These are phyloP conservation scores for Drosophila lowei DNA, from an alignment of 1,140 invertebrate species.

Conservation along the genomic window DNA sequence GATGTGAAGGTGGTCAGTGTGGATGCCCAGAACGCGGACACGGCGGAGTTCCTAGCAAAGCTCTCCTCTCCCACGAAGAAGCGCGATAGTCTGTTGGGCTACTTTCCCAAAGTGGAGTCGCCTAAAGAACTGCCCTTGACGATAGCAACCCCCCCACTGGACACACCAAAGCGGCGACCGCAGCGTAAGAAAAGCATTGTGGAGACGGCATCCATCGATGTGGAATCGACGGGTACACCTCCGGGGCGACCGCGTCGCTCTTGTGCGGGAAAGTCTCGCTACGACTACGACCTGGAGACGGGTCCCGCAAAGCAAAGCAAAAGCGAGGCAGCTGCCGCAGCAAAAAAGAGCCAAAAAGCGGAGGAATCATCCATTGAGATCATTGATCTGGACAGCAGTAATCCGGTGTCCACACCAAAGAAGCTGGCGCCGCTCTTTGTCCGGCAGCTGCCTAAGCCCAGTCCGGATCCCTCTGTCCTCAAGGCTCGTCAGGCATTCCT, in stretches of 20 bases:
- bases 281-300: slow-evolving; percentile 70
- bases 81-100: slow-evolving; percentile 85
- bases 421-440: slow-evolving; percentile 87
- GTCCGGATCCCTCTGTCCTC: slow-evolving; percentile 83
- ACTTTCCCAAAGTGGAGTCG: slow-evolving; percentile 83
- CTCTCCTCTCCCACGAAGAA: slow-evolving; percentile 85
- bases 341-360: not conserved
- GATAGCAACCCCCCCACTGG: slow-evolving; percentile 26
- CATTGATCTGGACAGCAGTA: slow-evolving; percentile 67
- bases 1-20: slow-evolving; percentile 5
- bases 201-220: slow-evolving; percentile 7
- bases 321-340: not conserved
- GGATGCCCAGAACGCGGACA: slow-evolving; percentile 18
- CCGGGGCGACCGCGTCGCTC: slow-evolving; percentile 68
- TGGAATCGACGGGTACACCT: slow-evolving; percentile 31
- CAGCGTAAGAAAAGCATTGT: slow-evolving; percentile 20
- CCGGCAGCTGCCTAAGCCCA: slow-evolving; percentile 83
- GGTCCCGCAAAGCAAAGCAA: slow-evolving; percentile 57
- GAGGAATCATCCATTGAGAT: slow-evolving; percentile 42
- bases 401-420: slow-evolving; percentile 53
- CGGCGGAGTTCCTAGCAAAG: slow-evolving; percentile 69
- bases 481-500: slow-evolving; percentile 86
- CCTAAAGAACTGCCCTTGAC: slow-evolving; percentile 38
- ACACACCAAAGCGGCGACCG: slow-evolving; percentile 58
- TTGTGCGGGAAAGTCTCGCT: slow-evolving; percentile 71